These are phyloP conservation scores for Siniperca scherzeri DNA, from an alignment of 2,797 vertebrate genomes.

Conservation along the genomic window DNA sequence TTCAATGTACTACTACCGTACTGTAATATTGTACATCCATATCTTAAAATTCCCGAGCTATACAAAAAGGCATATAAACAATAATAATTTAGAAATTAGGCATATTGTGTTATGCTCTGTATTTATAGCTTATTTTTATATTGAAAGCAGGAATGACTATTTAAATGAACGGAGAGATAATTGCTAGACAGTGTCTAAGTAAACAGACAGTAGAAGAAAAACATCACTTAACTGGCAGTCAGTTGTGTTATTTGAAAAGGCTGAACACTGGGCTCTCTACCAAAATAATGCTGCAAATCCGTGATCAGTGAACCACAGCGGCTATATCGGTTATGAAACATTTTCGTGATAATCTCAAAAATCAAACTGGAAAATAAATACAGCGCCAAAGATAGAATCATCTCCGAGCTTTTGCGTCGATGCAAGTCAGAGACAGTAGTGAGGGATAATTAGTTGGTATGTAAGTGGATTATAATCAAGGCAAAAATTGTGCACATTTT, in stretches of 20 bases:
- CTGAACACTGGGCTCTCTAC: conserved; percentile 20
- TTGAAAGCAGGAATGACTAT: background rate
- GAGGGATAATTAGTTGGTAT: background rate
- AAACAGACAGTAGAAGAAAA: conserved; percentile 14
- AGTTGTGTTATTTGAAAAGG: conserved; percentile 34
- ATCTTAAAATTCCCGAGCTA: background rate
- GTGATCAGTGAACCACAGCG: conserved; percentile 42
- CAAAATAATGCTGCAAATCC: conserved; percentile 56
- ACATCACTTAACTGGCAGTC: conserved; percentile 21
- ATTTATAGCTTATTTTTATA: background rate
- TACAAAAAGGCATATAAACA: background rate
- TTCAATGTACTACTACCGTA: background rate
- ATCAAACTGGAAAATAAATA: conserved; percentile 9
- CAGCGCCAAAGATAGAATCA: conserved; percentile 13
- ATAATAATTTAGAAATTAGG: background rate
- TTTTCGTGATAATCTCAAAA: conserved; percentile 54
- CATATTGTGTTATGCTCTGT: background rate
- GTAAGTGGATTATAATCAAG: background rate
- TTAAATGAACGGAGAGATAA: background rate
- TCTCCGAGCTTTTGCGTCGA: background rate
- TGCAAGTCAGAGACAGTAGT: background rate
- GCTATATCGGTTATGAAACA: conserved; percentile 54
- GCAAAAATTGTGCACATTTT: background rate
- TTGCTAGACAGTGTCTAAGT: background rate
- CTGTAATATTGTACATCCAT: background rate